Base-by-base conservation (phyloP, 2,888 invertebrate species). In the Ormyrus nitidulus region DNA sequence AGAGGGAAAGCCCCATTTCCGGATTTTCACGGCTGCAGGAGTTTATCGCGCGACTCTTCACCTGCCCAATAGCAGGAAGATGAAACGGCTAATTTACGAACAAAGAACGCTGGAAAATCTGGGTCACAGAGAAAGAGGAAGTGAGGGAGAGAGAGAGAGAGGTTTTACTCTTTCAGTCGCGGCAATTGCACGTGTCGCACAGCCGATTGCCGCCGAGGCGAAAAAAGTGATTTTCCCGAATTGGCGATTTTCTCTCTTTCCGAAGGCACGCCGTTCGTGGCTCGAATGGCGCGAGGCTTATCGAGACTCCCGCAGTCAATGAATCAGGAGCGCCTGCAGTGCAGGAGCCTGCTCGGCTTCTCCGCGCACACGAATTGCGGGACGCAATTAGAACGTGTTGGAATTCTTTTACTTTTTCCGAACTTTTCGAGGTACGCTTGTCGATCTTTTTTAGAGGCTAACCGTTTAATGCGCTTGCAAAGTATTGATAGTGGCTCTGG, bases 151-250 rank as follows among this genome's bases (percentile, higher is more conserved):
- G 34, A 34, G 34, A 4, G 34, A 34, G 34, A 34, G 34, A 34
- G 34, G 34, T 34, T 34, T 53, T 46, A 46, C 65, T 59, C 74
- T 66, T 13, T 49, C 53, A 34, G 51, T 69, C n/a, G 66, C 73
- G 8, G 71, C 69, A 59, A 70, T 74, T 69, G 74, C 70, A 71
- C 70, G 61, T 75, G 71, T 79, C 75, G 71, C 70, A 65, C 10
- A 65, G 51, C 59, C 71, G 71, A 80, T 80, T 76, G 79, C 75
- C 59, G 70, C 34, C 58, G 62, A 53, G 65, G 75, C 56, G 79
- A 72, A 72, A 34, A 79, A 80, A 80, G 80, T 76, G 61, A 80
- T 80, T 80, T 80, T 80, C 71, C 34, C 80, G 66, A 75, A 80
- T 75, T 68, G 80, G 62, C 72, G 66, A 66, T 68, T 70, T 71